phyloP scores from a whole-genome alignment of 1,140 invertebrate species.

The Bombus fervidus region DNA sequence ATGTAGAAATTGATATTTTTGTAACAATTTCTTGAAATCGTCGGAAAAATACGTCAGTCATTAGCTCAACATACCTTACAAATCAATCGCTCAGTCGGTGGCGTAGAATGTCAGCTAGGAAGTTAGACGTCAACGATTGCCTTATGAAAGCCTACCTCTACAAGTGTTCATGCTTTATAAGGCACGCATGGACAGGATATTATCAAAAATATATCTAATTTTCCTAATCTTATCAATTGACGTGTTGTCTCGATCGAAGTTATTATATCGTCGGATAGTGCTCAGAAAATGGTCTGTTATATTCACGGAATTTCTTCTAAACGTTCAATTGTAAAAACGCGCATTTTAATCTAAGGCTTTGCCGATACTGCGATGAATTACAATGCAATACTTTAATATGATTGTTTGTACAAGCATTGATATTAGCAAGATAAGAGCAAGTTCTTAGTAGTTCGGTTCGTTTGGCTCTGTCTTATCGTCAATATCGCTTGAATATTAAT shows the following conservation, averaged over 20 bases:
- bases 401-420: neutral
- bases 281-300: slow-evolving; percentile 25
- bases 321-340: neutral
- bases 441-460: neutral
- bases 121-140: slow-evolving; percentile 19
- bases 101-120: neutral
- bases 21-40: neutral
- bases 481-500: slow-evolving; percentile 8
- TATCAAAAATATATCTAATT: slow-evolving; percentile 33
- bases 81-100: neutral
- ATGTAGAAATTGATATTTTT: no score
- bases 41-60: neutral
- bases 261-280: slow-evolving; percentile 26
- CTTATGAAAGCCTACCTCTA: slow-evolving; percentile 23
- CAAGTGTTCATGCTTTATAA: slow-evolving; percentile 57
- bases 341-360: neutral
- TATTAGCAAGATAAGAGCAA: neutral
- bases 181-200: slow-evolving; percentile 4
- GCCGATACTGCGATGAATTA: slow-evolving; percentile 50
- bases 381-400: slow-evolving; percentile 11
- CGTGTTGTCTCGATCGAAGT: neutral
- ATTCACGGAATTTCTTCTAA: neutral
- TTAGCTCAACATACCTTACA: slow-evolving; percentile 47
- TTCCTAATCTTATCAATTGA: slow-evolving; percentile 57
- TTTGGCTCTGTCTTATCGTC: slow-evolving; percentile 19